phyloP scores from a whole-genome alignment of 2,797 vertebrate species.

The Aphelocoma californica region DNA sequence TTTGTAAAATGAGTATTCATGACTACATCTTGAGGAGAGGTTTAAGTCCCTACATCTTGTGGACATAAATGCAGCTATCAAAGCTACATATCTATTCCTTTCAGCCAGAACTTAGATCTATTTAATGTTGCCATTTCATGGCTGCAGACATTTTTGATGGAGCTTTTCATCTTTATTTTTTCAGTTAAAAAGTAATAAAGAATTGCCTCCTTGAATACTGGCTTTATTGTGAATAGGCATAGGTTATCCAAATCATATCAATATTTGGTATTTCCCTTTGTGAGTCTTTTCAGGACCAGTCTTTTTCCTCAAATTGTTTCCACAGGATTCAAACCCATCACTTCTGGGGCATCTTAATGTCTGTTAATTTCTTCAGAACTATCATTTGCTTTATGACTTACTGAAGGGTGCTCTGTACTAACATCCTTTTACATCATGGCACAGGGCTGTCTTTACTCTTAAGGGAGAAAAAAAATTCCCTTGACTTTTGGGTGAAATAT shows the following conservation, averaged over 20 bases:
- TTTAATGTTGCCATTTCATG: not conserved
- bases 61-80: not conserved
- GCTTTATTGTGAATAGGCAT: not conserved
- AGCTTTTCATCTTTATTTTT: not conserved
- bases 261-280: not conserved
- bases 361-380: slow-evolving; percentile 1
- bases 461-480: not conserved
- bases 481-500: not conserved
- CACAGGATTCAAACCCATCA: not conserved
- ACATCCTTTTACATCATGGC: not conserved
- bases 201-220: not conserved
- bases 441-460: not conserved
- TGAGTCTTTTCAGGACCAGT: not conserved
- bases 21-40: not conserved
- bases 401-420: not conserved
- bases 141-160: not conserved
- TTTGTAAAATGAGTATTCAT: slow-evolving; percentile 43
- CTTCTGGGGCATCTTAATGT: not conserved
- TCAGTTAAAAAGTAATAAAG: not conserved
- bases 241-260: not conserved
- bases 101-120: not conserved
- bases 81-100: not conserved
- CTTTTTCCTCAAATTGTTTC: not conserved
- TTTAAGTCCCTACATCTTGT: not conserved
- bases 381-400: not conserved